Conservation (phyloP, 1,140 invertebrate genomes). For the Rhopalosiphum maidis region DNA sequence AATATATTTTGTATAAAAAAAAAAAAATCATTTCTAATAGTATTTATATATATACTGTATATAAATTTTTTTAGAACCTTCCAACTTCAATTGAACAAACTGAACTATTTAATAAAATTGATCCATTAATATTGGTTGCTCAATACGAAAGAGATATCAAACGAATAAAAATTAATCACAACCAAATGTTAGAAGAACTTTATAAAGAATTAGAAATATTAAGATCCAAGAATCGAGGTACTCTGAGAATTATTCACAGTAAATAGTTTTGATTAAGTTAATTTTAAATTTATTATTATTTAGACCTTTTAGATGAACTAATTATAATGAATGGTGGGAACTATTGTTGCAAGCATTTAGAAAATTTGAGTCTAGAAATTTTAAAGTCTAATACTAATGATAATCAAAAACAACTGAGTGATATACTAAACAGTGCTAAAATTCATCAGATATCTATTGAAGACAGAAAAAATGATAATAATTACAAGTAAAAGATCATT, state of each 20-base stretch:
- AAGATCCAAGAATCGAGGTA: conserved; percentile 51
- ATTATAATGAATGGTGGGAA: conserved; percentile 53
- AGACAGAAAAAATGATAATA: neutral
- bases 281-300: neutral
- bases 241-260: neutral
- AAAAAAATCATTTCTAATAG: neutral
- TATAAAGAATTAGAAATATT: conserved; percentile 41
- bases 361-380: conserved; percentile 23
- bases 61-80: conserved; percentile 13
- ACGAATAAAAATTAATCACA: conserved; percentile 39
- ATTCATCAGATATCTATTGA: conserved; percentile 16
- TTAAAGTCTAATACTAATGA: conserved; percentile 42
- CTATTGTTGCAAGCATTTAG: conserved; percentile 53
- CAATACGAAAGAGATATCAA: conserved; percentile 51
- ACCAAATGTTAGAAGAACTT: conserved; percentile 41
- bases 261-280: neutral
- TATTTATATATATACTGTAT: neutral
- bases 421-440: conserved; percentile 44
- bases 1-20: neutral
- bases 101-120: conserved; percentile 40
- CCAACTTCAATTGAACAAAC: neutral
- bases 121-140: conserved; percentile 49
- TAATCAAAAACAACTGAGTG: conserved; percentile 50
- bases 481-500: conserved; percentile 29
- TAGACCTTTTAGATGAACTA: conserved; percentile 54